Conservation (phyloP, 2,797 vertebrate genomes). For the Chelon labrosus region DNA sequence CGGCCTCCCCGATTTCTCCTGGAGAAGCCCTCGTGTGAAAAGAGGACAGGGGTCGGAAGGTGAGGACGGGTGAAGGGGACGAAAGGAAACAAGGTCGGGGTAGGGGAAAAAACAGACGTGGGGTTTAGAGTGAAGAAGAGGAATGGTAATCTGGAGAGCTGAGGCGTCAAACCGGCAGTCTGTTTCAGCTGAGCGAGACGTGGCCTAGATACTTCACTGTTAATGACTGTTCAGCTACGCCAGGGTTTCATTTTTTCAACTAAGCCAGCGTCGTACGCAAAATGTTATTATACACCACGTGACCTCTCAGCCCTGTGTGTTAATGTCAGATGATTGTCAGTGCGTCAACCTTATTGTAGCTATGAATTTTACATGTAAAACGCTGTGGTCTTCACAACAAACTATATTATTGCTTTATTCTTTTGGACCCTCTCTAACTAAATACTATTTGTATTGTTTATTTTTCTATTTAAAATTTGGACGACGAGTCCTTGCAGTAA, state of each 20-base stretch:
- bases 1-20: constrained; percentile 24
- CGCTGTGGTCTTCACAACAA: not conserved
- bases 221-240: constrained; percentile 53
- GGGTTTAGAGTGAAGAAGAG: constrained; percentile 6
- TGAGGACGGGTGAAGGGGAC: too few species aligned
- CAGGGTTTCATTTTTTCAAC: constrained; percentile 57
- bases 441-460: not conserved
- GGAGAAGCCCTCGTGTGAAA: constrained; percentile 13
- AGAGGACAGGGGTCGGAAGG: not conserved
- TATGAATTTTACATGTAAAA: not conserved
- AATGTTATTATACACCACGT: constrained; percentile 21
- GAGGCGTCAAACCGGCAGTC: constrained; percentile 51
- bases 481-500: not conserved
- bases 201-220: constrained; percentile 72
- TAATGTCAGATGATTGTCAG: not conserved
- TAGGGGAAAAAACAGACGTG: constrained; percentile 1
- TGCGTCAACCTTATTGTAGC: constrained; percentile 1
- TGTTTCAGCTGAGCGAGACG: constrained; percentile 50
- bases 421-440: not conserved
- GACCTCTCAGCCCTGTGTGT: not conserved
- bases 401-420: not conserved
- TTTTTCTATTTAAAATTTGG: not conserved
- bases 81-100: not conserved
- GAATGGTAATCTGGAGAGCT: constrained; percentile 25
- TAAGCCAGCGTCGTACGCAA: constrained; percentile 26